These are phyloP conservation scores for Alloplasta piceator DNA, from an alignment of 2,888 invertebrate species.

Conservation along the genomic window DNA sequence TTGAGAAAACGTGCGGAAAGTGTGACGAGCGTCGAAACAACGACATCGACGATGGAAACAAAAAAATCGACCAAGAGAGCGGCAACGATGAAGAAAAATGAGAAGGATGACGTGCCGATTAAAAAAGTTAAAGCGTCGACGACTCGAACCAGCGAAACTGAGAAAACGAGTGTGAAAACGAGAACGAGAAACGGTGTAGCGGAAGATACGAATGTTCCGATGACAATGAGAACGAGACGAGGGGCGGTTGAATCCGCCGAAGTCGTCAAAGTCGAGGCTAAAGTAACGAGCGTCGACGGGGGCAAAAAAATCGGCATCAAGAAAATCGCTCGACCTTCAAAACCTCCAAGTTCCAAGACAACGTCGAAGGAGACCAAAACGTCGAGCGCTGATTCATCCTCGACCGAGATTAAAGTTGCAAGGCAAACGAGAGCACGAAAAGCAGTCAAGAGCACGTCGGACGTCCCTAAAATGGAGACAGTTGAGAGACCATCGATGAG, in stretches of 20 bases:
- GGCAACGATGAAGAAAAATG: slow-evolving; percentile 9
- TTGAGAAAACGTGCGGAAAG: not conserved
- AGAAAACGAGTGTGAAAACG: not conserved
- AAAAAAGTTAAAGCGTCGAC: slow-evolving; percentile 9
- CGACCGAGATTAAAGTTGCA: not conserved
- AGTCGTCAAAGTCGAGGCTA: not conserved
- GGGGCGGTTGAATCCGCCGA: not conserved
- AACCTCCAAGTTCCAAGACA: not conserved
- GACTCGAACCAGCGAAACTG: not conserved
- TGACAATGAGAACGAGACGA: slow-evolving; percentile 5
- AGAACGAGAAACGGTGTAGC: slow-evolving; percentile 30
- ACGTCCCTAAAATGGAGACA: not conserved
- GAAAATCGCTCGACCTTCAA: not conserved
- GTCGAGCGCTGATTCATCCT: not conserved
- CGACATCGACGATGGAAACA: not conserved
- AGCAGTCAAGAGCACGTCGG: not conserved
- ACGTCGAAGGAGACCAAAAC: not conserved
- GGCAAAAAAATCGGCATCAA: not conserved
- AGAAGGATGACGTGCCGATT: slow-evolving; percentile 26
- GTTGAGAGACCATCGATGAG: not conserved
- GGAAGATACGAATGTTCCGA: slow-evolving; percentile 11
- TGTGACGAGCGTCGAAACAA: not conserved
- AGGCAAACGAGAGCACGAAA: not conserved
- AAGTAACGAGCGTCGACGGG: not conserved
- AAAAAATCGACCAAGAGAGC: slow-evolving; percentile 10